Percentiles rank a stretch among this genome's conserved stretches.
Evolutionary conservation across 2,113 vertebrate genomes (phyloP).

Genomic region (Nestor notabilis): DNA sequence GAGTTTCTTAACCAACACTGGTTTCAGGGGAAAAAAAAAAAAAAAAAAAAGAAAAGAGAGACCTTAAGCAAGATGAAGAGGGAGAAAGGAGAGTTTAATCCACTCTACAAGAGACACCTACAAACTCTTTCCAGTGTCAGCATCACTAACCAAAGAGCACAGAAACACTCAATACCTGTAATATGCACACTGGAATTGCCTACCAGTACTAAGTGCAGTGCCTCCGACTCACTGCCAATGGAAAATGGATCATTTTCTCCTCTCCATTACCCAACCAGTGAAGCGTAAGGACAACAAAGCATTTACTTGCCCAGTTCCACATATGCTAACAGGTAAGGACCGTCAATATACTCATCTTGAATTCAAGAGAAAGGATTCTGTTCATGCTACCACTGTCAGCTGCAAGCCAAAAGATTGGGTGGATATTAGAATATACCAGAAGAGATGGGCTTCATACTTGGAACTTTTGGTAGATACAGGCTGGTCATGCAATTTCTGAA

Average conservation of each 20-base stretch:
- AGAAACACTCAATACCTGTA: accelerated
- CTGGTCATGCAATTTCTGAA: not conserved
- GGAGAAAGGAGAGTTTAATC: not conserved
- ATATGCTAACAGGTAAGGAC: accelerated
- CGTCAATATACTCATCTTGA: not conserved
- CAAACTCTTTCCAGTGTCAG: not conserved
- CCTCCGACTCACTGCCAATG: not conserved
- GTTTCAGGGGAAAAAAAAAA: not conserved
- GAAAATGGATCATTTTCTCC: not conserved
- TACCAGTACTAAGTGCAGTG: not conserved
- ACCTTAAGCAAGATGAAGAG: not conserved
- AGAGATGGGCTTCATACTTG: conserved; percentile 67
- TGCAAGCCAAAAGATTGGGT: not conserved
- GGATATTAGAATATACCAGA: not conserved
- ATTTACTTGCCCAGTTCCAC: not conserved
- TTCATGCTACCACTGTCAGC: not conserved
- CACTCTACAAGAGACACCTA: not conserved
- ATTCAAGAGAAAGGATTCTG: not conserved
- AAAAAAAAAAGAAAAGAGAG: not conserved
- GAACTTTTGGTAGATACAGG: not conserved
- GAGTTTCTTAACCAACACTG: not conserved
- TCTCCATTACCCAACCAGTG: not conserved
- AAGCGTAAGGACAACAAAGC: accelerated
- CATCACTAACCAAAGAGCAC: not conserved
- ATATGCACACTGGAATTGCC: accelerated